Evolutionary conservation across 1,140 invertebrate species (phyloP), one percentile per base, ranked within the genome.

Genomic region (Scaptomyza graminum): DNA sequence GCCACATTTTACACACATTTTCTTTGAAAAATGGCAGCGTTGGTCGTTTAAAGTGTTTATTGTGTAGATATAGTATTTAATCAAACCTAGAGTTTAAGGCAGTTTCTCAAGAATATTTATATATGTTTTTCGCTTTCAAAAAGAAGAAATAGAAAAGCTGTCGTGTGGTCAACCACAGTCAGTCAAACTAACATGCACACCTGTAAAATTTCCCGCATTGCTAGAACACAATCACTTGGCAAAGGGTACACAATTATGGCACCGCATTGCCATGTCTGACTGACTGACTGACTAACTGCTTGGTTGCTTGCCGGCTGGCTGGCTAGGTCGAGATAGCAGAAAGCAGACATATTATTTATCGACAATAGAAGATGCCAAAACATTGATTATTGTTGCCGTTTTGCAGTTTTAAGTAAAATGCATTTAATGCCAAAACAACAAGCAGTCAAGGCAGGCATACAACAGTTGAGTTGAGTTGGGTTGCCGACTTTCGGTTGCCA

Each of bases 311-410:
- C 49, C 6, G 28, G 28, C 28, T 37, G 44, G 37, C 39, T 83
- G 79, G 74, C 55, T 76, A 66, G 46, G 46, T 46, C 39, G 25
- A 78, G 82, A 85, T 85, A 85, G 74, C 66, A 82, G 73, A 61
- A 44, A 62, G 15, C 39, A 28, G 44, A 56, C 52, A 66, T 65
- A 82, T 84, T 83, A 78, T 72, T 87, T 88, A 89, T 89, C 73
- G 55, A 62, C 50, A 64, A 54, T 70, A 68, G 57, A 76, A 74
- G 70, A 76, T 79, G 84, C 67, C 80, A 62, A 65, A 50, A 61
- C 88, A 79, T 74, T 84, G 88, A 90, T 90, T 88, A 77, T 90
- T 88, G 88, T 74, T 83, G 81, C 76, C 71, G n/a, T 72, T 69
- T 75, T 71, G 55, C 76, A 80, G 73, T 87, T 85, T 88, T 87